Evolutionary conservation across 2,888 invertebrate species (phyloP), one percentile per base, ranked within the genome.

Genomic region (Polydrusus tereticollis): DNA sequence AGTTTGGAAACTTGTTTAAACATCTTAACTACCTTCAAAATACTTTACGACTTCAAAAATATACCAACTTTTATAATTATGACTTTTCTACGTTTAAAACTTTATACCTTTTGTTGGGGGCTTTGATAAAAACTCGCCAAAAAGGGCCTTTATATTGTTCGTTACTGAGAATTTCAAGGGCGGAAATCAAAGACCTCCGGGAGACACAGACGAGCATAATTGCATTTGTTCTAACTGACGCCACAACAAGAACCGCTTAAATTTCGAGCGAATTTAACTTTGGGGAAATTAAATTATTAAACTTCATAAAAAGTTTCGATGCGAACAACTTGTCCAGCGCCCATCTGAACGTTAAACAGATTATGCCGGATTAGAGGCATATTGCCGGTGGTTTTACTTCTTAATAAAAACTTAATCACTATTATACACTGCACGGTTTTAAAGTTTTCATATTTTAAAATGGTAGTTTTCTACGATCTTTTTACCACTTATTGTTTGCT

Each of bases 151-250:
- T 64, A 50, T 50, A 33, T 36, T 50, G 52, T 33, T 64, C 36
- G 63, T 64, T 52, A 52, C 38, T 36, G 50, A 57, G 59, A 50
- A 50, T 57, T 63, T 63, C 55, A 62, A 63, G 57, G 41, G 59
- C 71, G 66, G 66, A 71, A 71, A 71, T 71, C 71, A 71, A 71
- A 68, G 65, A 66, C 63, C 70, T 67, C 65, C 63, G 71, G 58
- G 65, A 73, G 67, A 71, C 68, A 66, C 60, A 74, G 70, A 68
- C 68, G 57, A 69, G 59, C 66, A 68, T 75, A 75, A 75, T 75
- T 75, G 76, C 74, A 73, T 76, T 76, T 71, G 73, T 73, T 74
- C 60, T 68, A 68, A 65, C 59, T 70, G 74, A 70, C 72, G 70
- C 64, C 58, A 66, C 69, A 63, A 70, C 67, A 69, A 74, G 74